Percentiles rank a stretch among this genome's conserved stretches.
These are phyloP conservation scores for Slavum lentiscoides DNA, from an alignment of 2,888 invertebrate species.

Conservation along the genomic window DNA sequence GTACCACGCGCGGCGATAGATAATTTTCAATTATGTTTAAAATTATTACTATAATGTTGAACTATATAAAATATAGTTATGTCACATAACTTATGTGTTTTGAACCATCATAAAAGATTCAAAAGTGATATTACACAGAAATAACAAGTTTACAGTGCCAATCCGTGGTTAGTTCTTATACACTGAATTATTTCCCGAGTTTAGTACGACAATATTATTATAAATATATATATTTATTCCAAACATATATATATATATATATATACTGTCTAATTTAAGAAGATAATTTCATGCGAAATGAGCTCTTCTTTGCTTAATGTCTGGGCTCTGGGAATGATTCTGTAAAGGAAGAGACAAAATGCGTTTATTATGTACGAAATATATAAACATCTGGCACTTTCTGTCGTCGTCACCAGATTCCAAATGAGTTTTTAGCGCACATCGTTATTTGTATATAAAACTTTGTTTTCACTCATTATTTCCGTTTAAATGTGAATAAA, in stretches of 20 bases:
- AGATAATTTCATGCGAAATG: constrained; percentile 3
- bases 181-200: too few relatives aligned
- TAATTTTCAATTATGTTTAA: too few relatives aligned
- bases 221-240: too few relatives aligned
- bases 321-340: constrained; percentile 1
- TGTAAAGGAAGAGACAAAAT: constrained; percentile 12
- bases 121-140: too few relatives aligned
- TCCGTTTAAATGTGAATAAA: constrained; percentile 5
- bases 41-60: too few relatives aligned
- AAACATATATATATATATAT: background rate
- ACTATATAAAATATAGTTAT: too few relatives aligned
- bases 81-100: too few relatives aligned
- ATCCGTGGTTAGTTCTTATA: too few relatives aligned
- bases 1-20: too few relatives aligned
- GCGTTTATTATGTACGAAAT: constrained; percentile 24
- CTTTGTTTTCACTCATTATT: constrained; percentile 22
- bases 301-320: constrained; percentile 6
- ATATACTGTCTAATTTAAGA: background rate
- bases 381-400: constrained; percentile 29
- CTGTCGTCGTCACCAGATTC: constrained; percentile 5
- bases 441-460: constrained; percentile 12
- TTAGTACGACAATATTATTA: too few relatives aligned
- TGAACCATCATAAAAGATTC: too few relatives aligned
- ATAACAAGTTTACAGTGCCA: too few relatives aligned
- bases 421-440: constrained; percentile 13